These are phyloP conservation scores for Dolichomitus sp. DNA, from an alignment of 2,888 invertebrate genomes.

Conservation along the genomic window DNA sequence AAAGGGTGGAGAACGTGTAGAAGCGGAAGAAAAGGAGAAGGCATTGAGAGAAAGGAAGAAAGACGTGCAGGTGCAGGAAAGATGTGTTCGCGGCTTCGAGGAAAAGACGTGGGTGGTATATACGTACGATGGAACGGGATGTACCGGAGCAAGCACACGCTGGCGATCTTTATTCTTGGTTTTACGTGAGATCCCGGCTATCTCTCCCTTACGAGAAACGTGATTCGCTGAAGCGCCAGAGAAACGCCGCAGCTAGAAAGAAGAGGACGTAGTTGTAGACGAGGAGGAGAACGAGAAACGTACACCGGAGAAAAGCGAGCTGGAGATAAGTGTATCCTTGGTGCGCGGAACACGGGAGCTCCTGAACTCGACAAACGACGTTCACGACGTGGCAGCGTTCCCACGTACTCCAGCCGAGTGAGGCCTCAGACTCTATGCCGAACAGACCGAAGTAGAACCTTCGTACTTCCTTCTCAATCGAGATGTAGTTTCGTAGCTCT, in stretches of 20 bases:
- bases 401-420: constrained; percentile 50
- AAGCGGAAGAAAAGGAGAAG: constrained; percentile 19
- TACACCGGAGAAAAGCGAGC: constrained; percentile 50
- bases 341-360: constrained; percentile 25
- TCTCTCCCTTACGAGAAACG: constrained; percentile 66
- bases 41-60: constrained; percentile 8
- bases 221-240: constrained; percentile 60
- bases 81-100: constrained; percentile 62
- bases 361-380: constrained; percentile 62
- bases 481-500: constrained; percentile 45
- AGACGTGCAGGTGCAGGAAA: constrained; percentile 63
- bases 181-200: constrained; percentile 63
- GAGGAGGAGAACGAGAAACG: constrained; percentile 46
- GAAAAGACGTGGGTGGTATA: not conserved
- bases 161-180: constrained; percentile 69
- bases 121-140: constrained; percentile 21
- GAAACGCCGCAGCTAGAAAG: not conserved
- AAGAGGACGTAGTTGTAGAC: not conserved
- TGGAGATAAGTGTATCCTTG: constrained; percentile 61
- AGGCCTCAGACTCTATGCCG: constrained; percentile 15
- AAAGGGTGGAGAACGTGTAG: constrained; percentile 31
- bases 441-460: constrained; percentile 39
- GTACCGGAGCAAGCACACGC: constrained; percentile 53
- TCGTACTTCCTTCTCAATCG: constrained; percentile 55
- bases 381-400: constrained; percentile 62